A percentile compares a stretch with the other conserved stretches of the same genome.
These are phyloP conservation scores for Scolopax bukidnonensis DNA, from an alignment of 2,797 vertebrate genomes.

Conservation along the genomic window DNA sequence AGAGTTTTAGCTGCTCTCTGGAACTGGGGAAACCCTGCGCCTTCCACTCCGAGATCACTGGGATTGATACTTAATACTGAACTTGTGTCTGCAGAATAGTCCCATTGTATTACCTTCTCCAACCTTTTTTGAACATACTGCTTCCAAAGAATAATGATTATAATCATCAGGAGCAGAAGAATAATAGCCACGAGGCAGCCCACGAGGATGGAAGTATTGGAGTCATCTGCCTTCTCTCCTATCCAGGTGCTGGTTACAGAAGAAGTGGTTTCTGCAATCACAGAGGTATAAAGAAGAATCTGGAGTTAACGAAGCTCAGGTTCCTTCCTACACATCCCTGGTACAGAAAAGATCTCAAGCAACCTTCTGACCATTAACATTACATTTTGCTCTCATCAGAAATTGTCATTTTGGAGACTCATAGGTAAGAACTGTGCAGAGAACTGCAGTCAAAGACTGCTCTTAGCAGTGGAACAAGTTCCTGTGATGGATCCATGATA, in stretches of 20 bases:
- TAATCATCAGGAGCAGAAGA: slow-evolving; percentile 88
- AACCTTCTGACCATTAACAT: not conserved
- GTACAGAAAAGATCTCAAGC: not conserved
- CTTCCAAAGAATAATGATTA: slow-evolving; percentile 91
- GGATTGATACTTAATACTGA: not conserved
- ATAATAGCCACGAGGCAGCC: slow-evolving; percentile 93
- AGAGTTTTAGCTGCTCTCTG: not conserved
- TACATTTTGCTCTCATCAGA: not conserved
- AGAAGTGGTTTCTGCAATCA: slow-evolving; percentile 71
- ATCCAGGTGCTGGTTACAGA: slow-evolving; percentile 74
- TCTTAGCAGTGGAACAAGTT: not conserved
- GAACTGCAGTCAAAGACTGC: not conserved
- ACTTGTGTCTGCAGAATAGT: not conserved
- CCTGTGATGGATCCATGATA: not conserved
- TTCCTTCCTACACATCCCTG: not conserved
- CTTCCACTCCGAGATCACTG: not conserved
- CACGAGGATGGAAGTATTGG: slow-evolving; percentile 86
- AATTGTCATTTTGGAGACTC: not conserved
- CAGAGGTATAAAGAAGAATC: not conserved
- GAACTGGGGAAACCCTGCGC: not conserved
- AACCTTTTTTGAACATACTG: slow-evolving; percentile 90
- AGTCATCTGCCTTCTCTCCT: slow-evolving; percentile 72
- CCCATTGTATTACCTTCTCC: slow-evolving; percentile 84
- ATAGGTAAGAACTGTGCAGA: not conserved
- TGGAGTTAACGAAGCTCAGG: not conserved